Percentiles rank a stretch among this genome's conserved stretches.
These are phyloP conservation scores for Mus minutoides DNA, from an alignment of 2,797 vertebrate species.

Conservation along the genomic window DNA sequence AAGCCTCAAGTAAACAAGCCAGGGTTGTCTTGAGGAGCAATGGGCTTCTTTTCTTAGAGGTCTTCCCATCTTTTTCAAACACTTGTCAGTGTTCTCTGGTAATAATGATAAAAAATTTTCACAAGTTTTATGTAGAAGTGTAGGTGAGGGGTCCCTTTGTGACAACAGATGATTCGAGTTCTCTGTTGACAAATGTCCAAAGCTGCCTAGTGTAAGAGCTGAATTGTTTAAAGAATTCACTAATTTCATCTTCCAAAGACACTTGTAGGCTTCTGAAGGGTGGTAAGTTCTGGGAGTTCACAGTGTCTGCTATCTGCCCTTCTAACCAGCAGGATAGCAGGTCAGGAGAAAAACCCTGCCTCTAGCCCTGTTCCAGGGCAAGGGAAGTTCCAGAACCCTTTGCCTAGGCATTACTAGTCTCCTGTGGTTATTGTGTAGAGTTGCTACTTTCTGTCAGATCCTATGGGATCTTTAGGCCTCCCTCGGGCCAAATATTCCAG, in stretches of 20 bases:
- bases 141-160: constrained; percentile 68
- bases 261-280: constrained; percentile 59
- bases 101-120: constrained; percentile 58
- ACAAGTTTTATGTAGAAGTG: constrained; percentile 58
- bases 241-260: constrained; percentile 62
- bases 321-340: not conserved
- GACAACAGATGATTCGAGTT: constrained; percentile 67
- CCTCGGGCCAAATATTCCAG: not conserved
- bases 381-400: not conserved
- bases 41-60: constrained; percentile 5
- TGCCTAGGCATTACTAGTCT: not conserved
- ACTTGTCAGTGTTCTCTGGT: constrained; percentile 61
- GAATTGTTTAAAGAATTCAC: constrained; percentile 66
- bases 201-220: constrained; percentile 68
- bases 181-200: constrained; percentile 77
- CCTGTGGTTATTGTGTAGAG: not conserved
- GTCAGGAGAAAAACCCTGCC: not conserved
- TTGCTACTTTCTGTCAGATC: not conserved
- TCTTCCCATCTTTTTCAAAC: constrained; percentile 60
- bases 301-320: not conserved
- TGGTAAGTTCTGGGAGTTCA: not conserved
- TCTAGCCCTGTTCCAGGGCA: not conserved
- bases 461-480: not conserved
- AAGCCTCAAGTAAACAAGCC: not conserved
- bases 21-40: constrained; percentile 59